phyloP scores from a whole-genome alignment of 2,888 invertebrate genomes.

The Tipula vernalis region DNA sequence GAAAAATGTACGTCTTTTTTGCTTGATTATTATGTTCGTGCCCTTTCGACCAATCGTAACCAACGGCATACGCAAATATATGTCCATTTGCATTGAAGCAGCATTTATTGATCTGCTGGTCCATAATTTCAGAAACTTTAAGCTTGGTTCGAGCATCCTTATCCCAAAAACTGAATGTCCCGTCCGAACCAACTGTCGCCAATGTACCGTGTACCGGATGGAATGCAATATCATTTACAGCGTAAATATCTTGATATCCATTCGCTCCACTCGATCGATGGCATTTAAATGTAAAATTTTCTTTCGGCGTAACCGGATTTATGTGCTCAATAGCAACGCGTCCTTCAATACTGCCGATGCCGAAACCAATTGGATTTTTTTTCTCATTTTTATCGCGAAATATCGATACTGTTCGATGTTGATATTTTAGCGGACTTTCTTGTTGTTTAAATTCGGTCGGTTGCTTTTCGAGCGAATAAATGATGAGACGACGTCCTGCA shows the following conservation, averaged over 20 bases:
- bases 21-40: conserved; percentile 61
- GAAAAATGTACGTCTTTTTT: conserved; percentile 90
- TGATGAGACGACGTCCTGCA: conserved; percentile 78
- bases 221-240: conserved; percentile 89
- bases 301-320: conserved; percentile 86
- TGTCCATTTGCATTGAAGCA: conserved; percentile 93
- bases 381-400: conserved; percentile 76
- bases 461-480: conserved; percentile 88
- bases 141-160: conserved; percentile 97
- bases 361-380: conserved; percentile 73
- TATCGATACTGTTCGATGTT: conserved; percentile 91
- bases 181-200: conserved; percentile 95
- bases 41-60: conserved; percentile 95
- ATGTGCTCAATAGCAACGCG: conserved; percentile 98
- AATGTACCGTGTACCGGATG: conserved; percentile 97
- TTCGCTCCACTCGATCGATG: conserved; percentile 53
- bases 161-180: conserved; percentile 97
- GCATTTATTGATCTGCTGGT: conserved; percentile 84
- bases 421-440: conserved; percentile 85
- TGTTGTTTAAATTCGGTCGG: conserved; percentile 90
- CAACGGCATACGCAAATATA: conserved; percentile 94
- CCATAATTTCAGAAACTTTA: conserved; percentile 90
- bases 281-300: conserved; percentile 99
- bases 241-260: conserved; percentile 70
- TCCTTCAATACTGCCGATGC: conserved; percentile 91